Evolutionary conservation across 2,113 vertebrate species (phyloP), one percentile per base, ranked within the genome.

Genomic region (Puffinus mauretanicus): DNA sequence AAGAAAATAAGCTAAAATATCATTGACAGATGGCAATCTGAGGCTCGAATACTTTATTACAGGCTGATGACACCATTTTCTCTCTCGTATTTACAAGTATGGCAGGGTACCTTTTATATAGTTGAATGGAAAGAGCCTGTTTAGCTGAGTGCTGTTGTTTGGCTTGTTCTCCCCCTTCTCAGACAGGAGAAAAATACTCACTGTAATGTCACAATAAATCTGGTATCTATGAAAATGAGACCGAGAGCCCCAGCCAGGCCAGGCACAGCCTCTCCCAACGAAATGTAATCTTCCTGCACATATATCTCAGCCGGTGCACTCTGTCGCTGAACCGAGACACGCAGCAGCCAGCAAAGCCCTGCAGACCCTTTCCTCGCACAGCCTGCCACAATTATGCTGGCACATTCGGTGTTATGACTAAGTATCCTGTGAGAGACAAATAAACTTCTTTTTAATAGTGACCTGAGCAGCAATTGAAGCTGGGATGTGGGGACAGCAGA

Each of bases 1-100:
- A 83, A 94, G 86, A 96, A 97, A 97, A 97, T 85, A 79, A 96
- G 81, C 83, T 92, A 93, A 96, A 96, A 95, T 96, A 80, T 95
- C 96, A 88, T 96, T 92, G 94, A 93, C 94, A 97, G 94, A 92
- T 89, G 85, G 97, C 82, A 95, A 87, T 94, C 92, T 94, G 78
- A 93, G 84, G 25, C 82, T 91, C 8, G 15, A 83, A 88, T 60
- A 72, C 54, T 95, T 91, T 92, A 94, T 94, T 95, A 88, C 86
- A 86, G 86, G 66, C 83, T 93, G 93, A 96, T 89, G 91, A 79
- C 77, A 97, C 94, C 75, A 69, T 95, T 89, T 97, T 96, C 90
- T 93, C 82, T 85, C 76, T 82, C 84, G 4, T 90, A 67, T 84
- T 93, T 96, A 91, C 91, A 91, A 86, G 92, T 79, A 47, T 81